Percentiles rank a stretch among this genome's conserved stretches.
Evolutionary conservation across 1,140 invertebrate genomes (phyloP).

Genomic region (Nilaparvata lugens): DNA sequence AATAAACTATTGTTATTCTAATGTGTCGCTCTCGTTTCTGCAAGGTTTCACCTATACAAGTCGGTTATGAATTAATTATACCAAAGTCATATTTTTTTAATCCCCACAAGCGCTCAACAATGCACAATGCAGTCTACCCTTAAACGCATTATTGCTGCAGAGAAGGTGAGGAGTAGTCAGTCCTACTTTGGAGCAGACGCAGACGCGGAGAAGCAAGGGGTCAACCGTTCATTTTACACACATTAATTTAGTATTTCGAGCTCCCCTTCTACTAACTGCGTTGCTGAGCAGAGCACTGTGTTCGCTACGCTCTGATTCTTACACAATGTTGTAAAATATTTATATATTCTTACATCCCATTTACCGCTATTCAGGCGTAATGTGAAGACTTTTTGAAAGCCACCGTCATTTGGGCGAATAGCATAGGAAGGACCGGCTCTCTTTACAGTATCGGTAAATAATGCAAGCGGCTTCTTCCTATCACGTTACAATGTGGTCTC

Average conservation of each 20-base stretch:
- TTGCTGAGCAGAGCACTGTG: too few relatives aligned
- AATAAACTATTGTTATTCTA: background rate
- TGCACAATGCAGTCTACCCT: too few relatives aligned
- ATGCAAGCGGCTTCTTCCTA: too few relatives aligned
- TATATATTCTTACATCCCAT: constrained; percentile 2
- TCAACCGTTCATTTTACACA: constrained; percentile 2
- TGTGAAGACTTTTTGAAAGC: too few relatives aligned
- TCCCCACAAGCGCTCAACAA: background rate
- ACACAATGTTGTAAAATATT: constrained; percentile 1
- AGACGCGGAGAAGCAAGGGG: background rate
- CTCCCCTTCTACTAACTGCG: too few relatives aligned
- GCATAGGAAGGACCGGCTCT: too few relatives aligned
- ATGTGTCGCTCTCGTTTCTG: background rate
- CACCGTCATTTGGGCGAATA: too few relatives aligned
- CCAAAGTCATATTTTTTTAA: constrained; percentile 4
- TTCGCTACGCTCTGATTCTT: background rate
- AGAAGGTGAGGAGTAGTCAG: too few relatives aligned
- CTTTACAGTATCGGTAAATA: too few relatives aligned
- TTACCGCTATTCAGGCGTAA: background rate
- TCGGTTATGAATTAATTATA: constrained; percentile 4
- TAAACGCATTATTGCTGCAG: too few relatives aligned
- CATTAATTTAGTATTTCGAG: background rate
- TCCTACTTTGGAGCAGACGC: background rate
- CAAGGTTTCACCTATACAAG: background rate
- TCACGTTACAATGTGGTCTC: too few relatives aligned